phyloP scores from a whole-genome alignment of 2,888 invertebrate genomes.

The Alviniconcha strummeri region DNA sequence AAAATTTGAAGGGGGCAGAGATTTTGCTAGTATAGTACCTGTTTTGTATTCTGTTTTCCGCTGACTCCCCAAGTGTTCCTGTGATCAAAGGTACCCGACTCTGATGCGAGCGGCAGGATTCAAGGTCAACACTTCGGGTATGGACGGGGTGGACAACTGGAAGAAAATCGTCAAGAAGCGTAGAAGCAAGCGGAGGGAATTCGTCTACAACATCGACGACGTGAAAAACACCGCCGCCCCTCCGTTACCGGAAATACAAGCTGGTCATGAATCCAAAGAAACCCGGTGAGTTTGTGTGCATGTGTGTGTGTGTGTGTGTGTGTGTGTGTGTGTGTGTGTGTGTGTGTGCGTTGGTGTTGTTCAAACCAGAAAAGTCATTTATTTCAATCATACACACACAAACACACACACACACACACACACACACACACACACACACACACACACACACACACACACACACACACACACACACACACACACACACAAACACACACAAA shows the following conservation, averaged over 20 bases:
- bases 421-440: background rate
- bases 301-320: background rate
- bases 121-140: background rate
- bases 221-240: conserved; percentile 7
- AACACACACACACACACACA: background rate
- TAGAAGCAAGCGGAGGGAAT: background rate
- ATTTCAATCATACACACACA: no score
- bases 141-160: conserved; percentile 18
- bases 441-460: no score
- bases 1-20: no score
- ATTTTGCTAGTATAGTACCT: no score
- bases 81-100: background rate
- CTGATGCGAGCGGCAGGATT: background rate
- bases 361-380: no score
- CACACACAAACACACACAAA: no score
- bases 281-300: background rate
- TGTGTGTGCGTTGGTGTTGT: no score
- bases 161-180: background rate
- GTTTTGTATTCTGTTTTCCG: background rate
- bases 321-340: conserved; percentile 11
- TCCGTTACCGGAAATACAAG: no score
- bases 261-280: no score
- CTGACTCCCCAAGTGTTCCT: no score
- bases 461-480: background rate
- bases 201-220: conserved; percentile 21